phyloP scores from a whole-genome alignment of 1,140 invertebrate species.

The Euglossa dilemma region DNA sequence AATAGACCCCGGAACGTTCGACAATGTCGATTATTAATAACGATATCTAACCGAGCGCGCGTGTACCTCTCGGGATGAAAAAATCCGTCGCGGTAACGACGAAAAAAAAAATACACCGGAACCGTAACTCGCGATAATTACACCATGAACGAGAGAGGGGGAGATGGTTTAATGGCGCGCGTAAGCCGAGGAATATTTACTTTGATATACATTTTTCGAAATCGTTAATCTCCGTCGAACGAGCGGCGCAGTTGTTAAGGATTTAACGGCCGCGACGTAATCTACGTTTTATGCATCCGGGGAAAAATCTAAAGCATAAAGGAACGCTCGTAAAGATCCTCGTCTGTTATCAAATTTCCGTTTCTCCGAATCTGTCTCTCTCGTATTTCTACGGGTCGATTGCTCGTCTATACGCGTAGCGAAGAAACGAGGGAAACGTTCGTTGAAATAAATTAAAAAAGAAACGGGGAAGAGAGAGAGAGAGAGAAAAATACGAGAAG shows the following conservation, averaged over 20 bases:
- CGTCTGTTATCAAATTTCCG: conserved; percentile 34
- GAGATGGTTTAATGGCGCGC: neutral
- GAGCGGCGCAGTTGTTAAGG: conserved; percentile 22
- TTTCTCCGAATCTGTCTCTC: neutral
- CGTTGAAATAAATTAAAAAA: too few species aligned
- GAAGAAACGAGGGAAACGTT: neutral
- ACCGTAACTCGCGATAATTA: conserved; percentile 24
- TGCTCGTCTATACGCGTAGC: too few species aligned
- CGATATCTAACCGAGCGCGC: too few species aligned
- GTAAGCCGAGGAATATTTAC: conserved; percentile 22
- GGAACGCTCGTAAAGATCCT: conserved; percentile 26
- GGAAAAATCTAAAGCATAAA: conserved; percentile 12
- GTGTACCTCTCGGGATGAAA: neutral
- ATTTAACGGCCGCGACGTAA: conserved; percentile 32
- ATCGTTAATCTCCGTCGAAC: conserved; percentile 33
- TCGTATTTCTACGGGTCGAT: neutral
- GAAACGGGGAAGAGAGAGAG: neutral
- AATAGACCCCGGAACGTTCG: too few species aligned
- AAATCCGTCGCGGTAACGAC: neutral
- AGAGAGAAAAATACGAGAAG: neutral
- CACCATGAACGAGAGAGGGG: neutral
- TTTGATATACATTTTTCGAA: conserved; percentile 31
- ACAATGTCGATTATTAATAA: too few species aligned
- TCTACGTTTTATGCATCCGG: conserved; percentile 21
- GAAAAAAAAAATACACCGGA: neutral